A percentile compares a stretch with the other conserved stretches of the same genome.
Conservation (phyloP, 2,113 vertebrate genomes). For the Epinephelus fuscoguttatus region DNA sequence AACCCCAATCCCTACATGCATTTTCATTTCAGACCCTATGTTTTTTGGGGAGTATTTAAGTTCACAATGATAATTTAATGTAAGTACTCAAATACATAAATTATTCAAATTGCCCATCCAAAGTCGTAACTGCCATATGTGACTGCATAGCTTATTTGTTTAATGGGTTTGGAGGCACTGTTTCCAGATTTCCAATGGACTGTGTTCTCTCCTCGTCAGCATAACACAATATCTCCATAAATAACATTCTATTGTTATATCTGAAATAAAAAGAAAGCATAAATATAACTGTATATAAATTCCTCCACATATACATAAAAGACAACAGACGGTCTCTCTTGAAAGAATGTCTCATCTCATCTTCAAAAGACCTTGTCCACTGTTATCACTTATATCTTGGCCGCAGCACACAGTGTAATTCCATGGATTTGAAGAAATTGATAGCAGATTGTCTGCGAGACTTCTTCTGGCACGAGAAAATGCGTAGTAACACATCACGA, state of each 20-base stretch:
- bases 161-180: background rate
- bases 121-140: too few species aligned
- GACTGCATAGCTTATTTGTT: background rate
- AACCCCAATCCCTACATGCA: too few species aligned
- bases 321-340: conserved; percentile 85
- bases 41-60: too few species aligned
- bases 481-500: conserved; percentile 87
- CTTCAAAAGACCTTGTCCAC: conserved; percentile 89
- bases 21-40: too few species aligned
- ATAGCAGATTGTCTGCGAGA: conserved; percentile 90
- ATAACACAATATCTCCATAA: conserved; percentile 22
- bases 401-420: conserved; percentile 87
- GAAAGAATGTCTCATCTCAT: conserved; percentile 87
- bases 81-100: too few species aligned
- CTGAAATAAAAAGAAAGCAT: conserved; percentile 39
- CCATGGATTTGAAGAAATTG: conserved; percentile 90
- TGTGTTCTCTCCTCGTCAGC: conserved; percentile 1
- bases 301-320: conserved; percentile 80
- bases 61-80: too few species aligned
- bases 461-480: conserved; percentile 84
- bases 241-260: conserved; percentile 11
- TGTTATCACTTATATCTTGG: conserved; percentile 95
- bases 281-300: conserved; percentile 81
- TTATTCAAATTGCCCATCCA: too few species aligned
- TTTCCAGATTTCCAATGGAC: background rate